Conservation (phyloP, 2,797 vertebrate genomes). For the Parambassis ranga region DNA sequence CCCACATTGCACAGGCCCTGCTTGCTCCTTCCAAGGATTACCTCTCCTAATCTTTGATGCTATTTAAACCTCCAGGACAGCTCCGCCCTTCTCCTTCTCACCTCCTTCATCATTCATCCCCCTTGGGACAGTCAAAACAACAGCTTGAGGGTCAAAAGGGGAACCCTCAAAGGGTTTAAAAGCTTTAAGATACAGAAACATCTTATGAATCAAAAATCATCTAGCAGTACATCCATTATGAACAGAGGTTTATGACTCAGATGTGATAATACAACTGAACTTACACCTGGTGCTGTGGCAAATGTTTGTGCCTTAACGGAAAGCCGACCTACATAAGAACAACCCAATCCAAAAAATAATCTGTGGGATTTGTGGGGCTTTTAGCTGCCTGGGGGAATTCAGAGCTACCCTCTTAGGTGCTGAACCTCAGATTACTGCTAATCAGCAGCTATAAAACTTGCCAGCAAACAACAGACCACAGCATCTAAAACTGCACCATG, state of each 20-base stretch:
- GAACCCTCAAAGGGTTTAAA: background rate
- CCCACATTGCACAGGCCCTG: slow-evolving; percentile 58
- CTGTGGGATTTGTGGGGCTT: slow-evolving; percentile 59
- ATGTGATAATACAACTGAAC: slow-evolving; percentile 16
- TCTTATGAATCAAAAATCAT: background rate
- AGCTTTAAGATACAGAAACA: background rate
- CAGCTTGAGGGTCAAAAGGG: slow-evolving; percentile 50
- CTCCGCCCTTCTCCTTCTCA: slow-evolving; percentile 41
- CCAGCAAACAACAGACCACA: slow-evolving; percentile 51
- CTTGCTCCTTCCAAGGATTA: slow-evolving; percentile 74
- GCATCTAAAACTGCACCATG: slow-evolving; percentile 13
- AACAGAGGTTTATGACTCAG: slow-evolving; percentile 8
- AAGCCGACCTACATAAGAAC: slow-evolving; percentile 26
- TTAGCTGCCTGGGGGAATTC: slow-evolving; percentile 52
- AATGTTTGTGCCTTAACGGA: slow-evolving; percentile 31
- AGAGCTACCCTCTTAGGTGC: slow-evolving; percentile 61
- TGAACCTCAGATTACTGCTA: slow-evolving; percentile 65
- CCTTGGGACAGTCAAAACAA: slow-evolving; percentile 67
- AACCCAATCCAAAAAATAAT: slow-evolving; percentile 55
- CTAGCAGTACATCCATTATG: background rate
- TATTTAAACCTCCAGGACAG: slow-evolving; percentile 64
- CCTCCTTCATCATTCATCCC: slow-evolving; percentile 31
- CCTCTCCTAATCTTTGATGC: slow-evolving; percentile 74
- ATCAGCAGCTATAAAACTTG: slow-evolving; percentile 56
- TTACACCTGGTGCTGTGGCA: slow-evolving; percentile 28